Evolutionary conservation across 2,113 vertebrate genomes (phyloP).

Genomic region (Hiodon alosoides): DNA sequence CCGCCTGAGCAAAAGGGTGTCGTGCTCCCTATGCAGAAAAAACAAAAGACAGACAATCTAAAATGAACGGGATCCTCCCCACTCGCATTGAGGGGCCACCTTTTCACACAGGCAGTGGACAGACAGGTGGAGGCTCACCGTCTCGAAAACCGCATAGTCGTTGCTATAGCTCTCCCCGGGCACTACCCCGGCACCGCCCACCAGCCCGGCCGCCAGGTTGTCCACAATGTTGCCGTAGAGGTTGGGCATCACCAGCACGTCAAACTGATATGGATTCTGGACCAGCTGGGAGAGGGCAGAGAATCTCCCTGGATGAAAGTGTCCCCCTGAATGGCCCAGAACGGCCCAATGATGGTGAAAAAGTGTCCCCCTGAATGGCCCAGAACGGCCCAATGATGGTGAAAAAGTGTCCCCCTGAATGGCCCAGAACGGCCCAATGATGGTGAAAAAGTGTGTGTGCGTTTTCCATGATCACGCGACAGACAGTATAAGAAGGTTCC

Average conservation of each 20-base stretch:
- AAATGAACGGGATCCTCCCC: not conserved
- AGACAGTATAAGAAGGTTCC: not conserved
- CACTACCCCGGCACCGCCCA: conserved; percentile 91
- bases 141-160: conserved; percentile 92
- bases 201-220: conserved; percentile 87
- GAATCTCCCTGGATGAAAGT: not conserved
- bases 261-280: conserved; percentile 95
- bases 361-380: too few relatives aligned
- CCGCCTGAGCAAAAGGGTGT: conserved; percentile 92
- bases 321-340: too few relatives aligned
- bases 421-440: not conserved
- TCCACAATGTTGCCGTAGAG: conserved; percentile 96
- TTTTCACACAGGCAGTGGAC: too few relatives aligned
- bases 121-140: conserved; percentile 60
- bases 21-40: conserved; percentile 73
- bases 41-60: too few relatives aligned
- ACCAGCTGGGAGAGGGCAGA: conserved; percentile 68
- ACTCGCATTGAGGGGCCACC: too few relatives aligned
- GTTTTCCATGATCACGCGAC: too few relatives aligned
- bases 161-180: conserved; percentile 95
- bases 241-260: conserved; percentile 95
- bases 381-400: not conserved
- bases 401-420: too few relatives aligned
- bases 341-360: not conserved
- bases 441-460: too few relatives aligned